A percentile compares a stretch with the other conserved stretches of the same genome.
Evolutionary conservation across 2,113 vertebrate genomes (phyloP).

Genomic region (Abramis brama): DNA sequence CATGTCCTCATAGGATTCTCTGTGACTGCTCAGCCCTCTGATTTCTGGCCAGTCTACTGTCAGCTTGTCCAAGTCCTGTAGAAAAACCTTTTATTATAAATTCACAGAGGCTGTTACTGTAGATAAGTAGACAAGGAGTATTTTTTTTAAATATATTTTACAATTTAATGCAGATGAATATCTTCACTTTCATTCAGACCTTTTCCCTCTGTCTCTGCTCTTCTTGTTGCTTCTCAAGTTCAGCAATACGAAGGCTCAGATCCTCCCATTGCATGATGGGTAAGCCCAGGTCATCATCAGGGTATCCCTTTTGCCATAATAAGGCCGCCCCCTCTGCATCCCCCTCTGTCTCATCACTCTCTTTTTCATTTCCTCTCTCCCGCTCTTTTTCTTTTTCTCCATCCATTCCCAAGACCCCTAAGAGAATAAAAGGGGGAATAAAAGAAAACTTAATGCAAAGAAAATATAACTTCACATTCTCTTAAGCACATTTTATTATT

Average conservation of each 20-base stretch:
- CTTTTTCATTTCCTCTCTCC: constrained; percentile 57
- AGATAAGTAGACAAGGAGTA: background rate
- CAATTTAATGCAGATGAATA: background rate
- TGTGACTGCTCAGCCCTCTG: constrained; percentile 53
- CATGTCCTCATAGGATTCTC: constrained; percentile 68
- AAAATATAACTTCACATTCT: too few relatives aligned
- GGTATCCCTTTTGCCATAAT: constrained; percentile 49
- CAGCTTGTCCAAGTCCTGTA: constrained; percentile 28
- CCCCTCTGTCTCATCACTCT: constrained; percentile 55
- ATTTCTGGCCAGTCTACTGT: constrained; percentile 63
- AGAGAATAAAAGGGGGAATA: constrained; percentile 52
- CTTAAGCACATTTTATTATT: too few relatives aligned
- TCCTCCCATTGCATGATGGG: constrained; percentile 85
- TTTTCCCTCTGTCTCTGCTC: constrained; percentile 69
- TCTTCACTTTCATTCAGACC: constrained; percentile 31
- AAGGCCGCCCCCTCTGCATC: constrained; percentile 51
- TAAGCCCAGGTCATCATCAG: constrained; percentile 73
- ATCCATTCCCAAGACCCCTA: constrained; percentile 49
- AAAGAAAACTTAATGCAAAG: too few relatives aligned
- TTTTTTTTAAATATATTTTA: constrained; percentile 11
- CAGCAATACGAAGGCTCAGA: constrained; percentile 76
- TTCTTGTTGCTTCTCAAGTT: constrained; percentile 79
- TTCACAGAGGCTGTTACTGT: background rate
- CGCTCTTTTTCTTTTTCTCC: constrained; percentile 53
- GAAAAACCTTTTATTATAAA: background rate